Evolutionary conservation across 2,888 invertebrate genomes (phyloP).

Genomic region (Campaea margaritaria): DNA sequence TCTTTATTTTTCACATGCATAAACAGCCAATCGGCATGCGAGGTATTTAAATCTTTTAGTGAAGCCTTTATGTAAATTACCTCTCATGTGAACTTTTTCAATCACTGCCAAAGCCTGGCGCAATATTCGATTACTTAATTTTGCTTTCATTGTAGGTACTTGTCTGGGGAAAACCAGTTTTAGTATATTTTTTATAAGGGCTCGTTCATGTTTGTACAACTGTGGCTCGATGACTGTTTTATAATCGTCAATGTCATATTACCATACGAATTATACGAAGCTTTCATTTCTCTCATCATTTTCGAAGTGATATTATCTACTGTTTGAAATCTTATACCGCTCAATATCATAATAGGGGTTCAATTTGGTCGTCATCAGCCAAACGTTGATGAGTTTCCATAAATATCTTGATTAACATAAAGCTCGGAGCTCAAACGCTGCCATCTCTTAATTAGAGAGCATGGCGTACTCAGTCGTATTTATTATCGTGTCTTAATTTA

Average conservation of each 20-base stretch:
- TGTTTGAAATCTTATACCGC: slow-evolving; percentile 36
- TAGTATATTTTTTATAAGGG: slow-evolving; percentile 2
- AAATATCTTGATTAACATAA: slow-evolving; percentile 50
- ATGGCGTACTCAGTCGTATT: slow-evolving; percentile 50
- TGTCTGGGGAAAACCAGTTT: slow-evolving; percentile 4
- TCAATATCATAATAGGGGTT: slow-evolving; percentile 34
- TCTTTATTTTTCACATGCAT: slow-evolving; percentile 18
- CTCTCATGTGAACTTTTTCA: slow-evolving; percentile 29
- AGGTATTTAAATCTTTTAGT: slow-evolving; percentile 21
- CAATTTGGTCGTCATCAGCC: slow-evolving; percentile 44
- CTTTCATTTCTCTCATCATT: slow-evolving; percentile 23
- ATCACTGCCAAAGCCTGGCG: slow-evolving; percentile 17
- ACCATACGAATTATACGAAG: slow-evolving; percentile 31
- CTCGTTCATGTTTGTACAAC: slow-evolving; percentile 11
- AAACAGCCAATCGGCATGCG: slow-evolving; percentile 11
- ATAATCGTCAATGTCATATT: slow-evolving; percentile 27
- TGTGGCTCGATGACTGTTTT: slow-evolving; percentile 15
- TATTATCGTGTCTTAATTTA: slow-evolving; percentile 65
- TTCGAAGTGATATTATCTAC: slow-evolving; percentile 31
- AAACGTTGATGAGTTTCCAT: slow-evolving; percentile 44
- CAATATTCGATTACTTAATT: slow-evolving; percentile 23
- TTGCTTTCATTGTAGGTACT: slow-evolving; percentile 11
- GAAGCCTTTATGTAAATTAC: slow-evolving; percentile 15
- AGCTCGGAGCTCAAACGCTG: slow-evolving; percentile 45
- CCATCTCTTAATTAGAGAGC: slow-evolving; percentile 61